A percentile compares a stretch with the other conserved stretches of the same genome.
These are phyloP conservation scores for Drosophila ochracea DNA, from an alignment of 2,888 invertebrate species.

Conservation along the genomic window DNA sequence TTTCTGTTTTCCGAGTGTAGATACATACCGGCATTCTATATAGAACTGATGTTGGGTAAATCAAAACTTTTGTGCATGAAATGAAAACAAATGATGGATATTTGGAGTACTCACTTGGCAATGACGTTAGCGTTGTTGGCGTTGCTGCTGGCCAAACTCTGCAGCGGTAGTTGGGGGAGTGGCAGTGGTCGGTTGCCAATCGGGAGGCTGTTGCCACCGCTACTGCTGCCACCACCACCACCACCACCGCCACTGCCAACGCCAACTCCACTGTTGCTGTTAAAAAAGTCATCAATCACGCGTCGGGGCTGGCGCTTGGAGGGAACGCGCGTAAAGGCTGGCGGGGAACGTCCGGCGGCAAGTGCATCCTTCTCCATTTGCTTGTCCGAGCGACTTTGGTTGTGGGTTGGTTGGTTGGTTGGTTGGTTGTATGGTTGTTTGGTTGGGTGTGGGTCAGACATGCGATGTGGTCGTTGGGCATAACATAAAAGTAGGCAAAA, in stretches of 20 bases:
- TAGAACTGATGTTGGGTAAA: constrained; percentile 58
- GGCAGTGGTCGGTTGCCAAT: constrained; percentile 68
- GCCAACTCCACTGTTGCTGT: constrained; percentile 75
- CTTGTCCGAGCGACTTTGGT: constrained; percentile 73
- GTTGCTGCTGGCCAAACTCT: constrained; percentile 62
- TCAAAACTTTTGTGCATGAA: constrained; percentile 78
- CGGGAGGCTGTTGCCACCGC: constrained; percentile 36
- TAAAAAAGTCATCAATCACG: constrained; percentile 87
- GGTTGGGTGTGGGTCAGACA: constrained; percentile 60
- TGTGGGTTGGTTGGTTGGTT: constrained; percentile 37
- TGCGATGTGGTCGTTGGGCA: constrained; percentile 57
- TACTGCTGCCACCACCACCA: constrained; percentile 17
- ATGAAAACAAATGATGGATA: constrained; percentile 79
- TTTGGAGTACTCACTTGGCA: constrained; percentile 74
- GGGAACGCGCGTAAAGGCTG: constrained; percentile 91
- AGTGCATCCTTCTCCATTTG: constrained; percentile 84
- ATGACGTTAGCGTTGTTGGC: constrained; percentile 34
- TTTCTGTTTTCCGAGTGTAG: background rate
- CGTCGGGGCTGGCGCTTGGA: constrained; percentile 91
- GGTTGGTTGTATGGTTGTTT: constrained; percentile 29
- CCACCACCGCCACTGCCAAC: constrained; percentile 8
- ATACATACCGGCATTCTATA: constrained; percentile 5
- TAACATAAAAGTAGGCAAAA: constrained; percentile 79
- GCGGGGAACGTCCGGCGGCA: constrained; percentile 87
- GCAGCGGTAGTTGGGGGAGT: constrained; percentile 34